Base-by-base conservation (phyloP, 2,888 invertebrate species). In the Drosophila diplacantha region DNA sequence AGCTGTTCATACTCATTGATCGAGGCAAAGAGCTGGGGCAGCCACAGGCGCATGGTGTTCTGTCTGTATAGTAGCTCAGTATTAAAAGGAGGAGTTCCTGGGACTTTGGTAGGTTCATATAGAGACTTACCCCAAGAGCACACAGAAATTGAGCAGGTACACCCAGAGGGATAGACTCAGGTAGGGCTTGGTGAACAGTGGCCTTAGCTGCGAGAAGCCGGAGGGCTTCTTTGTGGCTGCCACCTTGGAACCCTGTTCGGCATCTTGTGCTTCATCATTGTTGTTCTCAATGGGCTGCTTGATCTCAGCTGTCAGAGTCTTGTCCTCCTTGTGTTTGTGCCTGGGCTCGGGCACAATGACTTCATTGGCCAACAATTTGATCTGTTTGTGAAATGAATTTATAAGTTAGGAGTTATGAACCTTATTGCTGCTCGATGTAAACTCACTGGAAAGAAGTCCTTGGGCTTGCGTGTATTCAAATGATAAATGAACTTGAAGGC, bases 1-100 rank as follows among this genome's bases (percentile, higher is more conserved):
- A 86, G 77, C 5, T 20, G 44, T 86, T 86, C 50, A 73, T 87
- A 90, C 44, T 88, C 88, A 41, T 87, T 87, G 16, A 93, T 92
- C 87, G 93, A 93, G 52, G 93, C 92, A 69, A 95, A 95, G 29
- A 96, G 90, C 84, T 95, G 95, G 0, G 96, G 96, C 72, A 95
- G 91, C 96, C 96, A 96, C 43, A 96, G 90, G 24, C 95, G 92
- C 52, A 96, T 89, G 0, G 95, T 94, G 84, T 95, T 95, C 65
- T 93, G 89, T 7, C 94, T 93, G 22, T 0, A 41, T 41, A 9
- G n/a, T 37, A 12, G n/a, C n/a, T n/a, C n/a, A n/a, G n/a, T n/a
- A n/a, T n/a, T n/a, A n/a, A n/a, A 7, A 29, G 14, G 3, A 5
- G 12, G 20, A 3, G 14, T 31, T 39, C 26, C 5, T 6, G 2